Percentiles rank a stretch among this genome's conserved stretches.
Evolutionary conservation across 2,888 invertebrate species (phyloP).

Genomic region (Oligia strigilis): DNA sequence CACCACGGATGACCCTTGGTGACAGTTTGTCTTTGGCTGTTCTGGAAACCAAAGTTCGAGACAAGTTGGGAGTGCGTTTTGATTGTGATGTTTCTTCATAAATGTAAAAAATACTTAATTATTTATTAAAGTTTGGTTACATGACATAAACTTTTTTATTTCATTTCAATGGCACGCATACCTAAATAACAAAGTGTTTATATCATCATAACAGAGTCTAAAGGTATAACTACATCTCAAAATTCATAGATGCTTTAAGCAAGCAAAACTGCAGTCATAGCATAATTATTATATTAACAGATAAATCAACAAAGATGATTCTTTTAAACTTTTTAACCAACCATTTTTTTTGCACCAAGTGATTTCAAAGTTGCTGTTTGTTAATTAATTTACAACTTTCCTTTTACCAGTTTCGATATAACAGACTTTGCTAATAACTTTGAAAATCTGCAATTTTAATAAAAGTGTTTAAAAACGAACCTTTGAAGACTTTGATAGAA

Average conservation of each 20-base stretch:
- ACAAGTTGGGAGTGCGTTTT: conserved; percentile 92
- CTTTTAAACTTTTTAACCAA: background rate
- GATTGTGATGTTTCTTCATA: conserved; percentile 6
- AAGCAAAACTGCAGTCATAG: background rate
- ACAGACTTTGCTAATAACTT: background rate
- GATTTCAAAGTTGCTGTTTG: conserved; percentile 10
- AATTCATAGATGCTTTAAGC: no score
- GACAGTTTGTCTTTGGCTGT: conserved; percentile 93
- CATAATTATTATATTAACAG: no score
- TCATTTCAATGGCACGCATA: background rate
- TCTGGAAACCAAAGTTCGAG: conserved; percentile 93
- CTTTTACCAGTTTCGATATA: conserved; percentile 4
- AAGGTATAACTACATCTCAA: no score
- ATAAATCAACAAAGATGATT: no score
- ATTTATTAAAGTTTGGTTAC: background rate
- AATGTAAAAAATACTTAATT: background rate
- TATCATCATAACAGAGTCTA: no score
- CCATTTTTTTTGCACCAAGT: background rate
- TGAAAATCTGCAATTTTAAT: conserved; percentile 17
- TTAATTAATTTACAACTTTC: conserved; percentile 3
- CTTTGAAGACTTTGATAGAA: conserved; percentile 25
- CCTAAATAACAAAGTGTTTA: no score
- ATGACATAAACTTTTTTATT: background rate
- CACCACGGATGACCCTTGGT: conserved; percentile 91
- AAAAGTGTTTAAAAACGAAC: conserved; percentile 35